Base-by-base conservation (phyloP, 2,888 invertebrate species). In the Notodonta dromedarius region DNA sequence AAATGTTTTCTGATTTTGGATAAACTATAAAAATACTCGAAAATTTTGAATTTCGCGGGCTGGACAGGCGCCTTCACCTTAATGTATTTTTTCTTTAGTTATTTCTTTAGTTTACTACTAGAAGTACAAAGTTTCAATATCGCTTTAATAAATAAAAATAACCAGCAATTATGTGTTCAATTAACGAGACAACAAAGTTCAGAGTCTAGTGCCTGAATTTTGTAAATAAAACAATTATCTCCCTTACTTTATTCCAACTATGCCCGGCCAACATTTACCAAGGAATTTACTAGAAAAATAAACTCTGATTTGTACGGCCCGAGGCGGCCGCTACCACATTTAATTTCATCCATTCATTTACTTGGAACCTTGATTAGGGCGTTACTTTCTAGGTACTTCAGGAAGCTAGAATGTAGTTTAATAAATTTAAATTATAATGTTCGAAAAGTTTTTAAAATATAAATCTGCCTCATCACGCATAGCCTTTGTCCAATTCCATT, bases 271-370 rank as follows among this genome's bases (percentile, higher is more conserved):
- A 32, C 52, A 32, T 32, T 57, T 53, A 61, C 32, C 40, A 58
- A 57, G 52, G 57, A 62, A 69, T 42, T 57, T 60, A 60, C 62
- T 62, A 56, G 62, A 59, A 62, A 59, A 60, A 52, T 52, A 52
- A 52, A 52, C 24, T 35, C 52, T 52, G 32, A 35, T 52, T 52
- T 35, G 32, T 48, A 48, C 46, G 57, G 35, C 52, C 32, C 39
- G 35, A 32, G 52, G 24, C 52, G 52, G 39, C 46, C 44, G 57
- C 57, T 52, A 57, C 59, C 62, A 61, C 55, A 63, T 60, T 63
- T 59, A 62, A 63, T 57, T 65, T 50, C 40, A 32, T 46, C 35
- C 60, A 60, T 65, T 65, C 62, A 67, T 70, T 67, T 59, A 58
- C 63, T 54, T 44, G 16, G 60, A 57, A 54, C 44, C 50, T 60